These are phyloP conservation scores for Lutraria rhynchaena DNA, from an alignment of 1,140 invertebrate species.

Conservation along the genomic window DNA sequence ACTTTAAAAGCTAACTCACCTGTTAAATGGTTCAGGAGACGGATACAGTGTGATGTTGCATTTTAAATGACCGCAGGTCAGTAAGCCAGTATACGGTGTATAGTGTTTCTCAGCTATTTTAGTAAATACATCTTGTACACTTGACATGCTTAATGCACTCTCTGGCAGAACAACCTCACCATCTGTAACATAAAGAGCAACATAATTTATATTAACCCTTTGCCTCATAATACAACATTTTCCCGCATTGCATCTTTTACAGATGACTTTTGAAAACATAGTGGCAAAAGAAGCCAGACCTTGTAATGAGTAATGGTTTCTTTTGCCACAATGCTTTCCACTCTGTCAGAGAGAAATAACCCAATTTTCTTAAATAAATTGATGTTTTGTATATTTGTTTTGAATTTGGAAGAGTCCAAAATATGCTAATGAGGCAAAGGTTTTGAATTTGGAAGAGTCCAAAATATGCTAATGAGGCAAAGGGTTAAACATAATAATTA, in stretches of 20 bases:
- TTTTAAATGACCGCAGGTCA: constrained; percentile 90
- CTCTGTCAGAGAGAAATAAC: too few species aligned
- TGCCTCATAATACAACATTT: too few species aligned
- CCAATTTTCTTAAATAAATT: too few species aligned
- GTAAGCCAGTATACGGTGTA: constrained; percentile 88
- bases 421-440: too few species aligned
- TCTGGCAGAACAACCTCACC: constrained; percentile 87
- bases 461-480: neutral
- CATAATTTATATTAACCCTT: too few species aligned
- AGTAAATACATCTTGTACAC: constrained; percentile 87
- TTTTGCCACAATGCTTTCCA: too few species aligned
- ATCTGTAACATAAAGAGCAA: constrained; percentile 81
- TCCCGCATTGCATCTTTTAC: too few species aligned
- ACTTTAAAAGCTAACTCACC: constrained; percentile 65
- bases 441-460: neutral
- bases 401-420: too few species aligned
- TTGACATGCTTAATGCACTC: constrained; percentile 83
- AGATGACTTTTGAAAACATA: neutral
- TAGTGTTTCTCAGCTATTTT: constrained; percentile 91
- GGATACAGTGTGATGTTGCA: constrained; percentile 90
- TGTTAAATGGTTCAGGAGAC: constrained; percentile 84
- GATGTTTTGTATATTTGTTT: too few species aligned
- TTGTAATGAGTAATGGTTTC: too few species aligned
- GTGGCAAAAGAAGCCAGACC: too few species aligned
- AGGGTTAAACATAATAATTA: neutral